Evolutionary conservation across 2,888 invertebrate genomes (phyloP).

Genomic region (Pandemis corylana): DNA sequence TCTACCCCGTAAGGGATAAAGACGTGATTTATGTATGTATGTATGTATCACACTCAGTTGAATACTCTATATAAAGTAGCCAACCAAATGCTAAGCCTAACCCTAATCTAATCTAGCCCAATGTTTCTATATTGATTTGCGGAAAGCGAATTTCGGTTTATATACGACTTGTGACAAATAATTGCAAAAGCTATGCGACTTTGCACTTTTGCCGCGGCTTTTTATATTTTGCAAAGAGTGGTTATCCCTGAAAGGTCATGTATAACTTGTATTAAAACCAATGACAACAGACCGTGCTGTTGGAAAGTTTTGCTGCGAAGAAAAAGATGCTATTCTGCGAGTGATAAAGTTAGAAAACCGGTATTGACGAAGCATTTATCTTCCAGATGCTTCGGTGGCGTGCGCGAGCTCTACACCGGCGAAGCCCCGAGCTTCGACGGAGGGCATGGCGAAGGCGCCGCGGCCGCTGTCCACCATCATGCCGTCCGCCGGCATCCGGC

Average conservation of each 20-base stretch:
- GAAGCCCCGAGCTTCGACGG: conserved; percentile 74
- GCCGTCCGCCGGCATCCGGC: conserved; percentile 87
- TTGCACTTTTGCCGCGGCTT: too few relatives aligned
- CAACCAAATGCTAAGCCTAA: too few relatives aligned
- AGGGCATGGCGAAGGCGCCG: conserved; percentile 73
- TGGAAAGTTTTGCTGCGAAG: too few relatives aligned
- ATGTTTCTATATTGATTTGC: not conserved
- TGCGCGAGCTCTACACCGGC: conserved; percentile 67
- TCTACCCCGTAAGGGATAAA: too few relatives aligned
- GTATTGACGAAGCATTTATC: not conserved
- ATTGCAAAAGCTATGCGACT: not conserved
- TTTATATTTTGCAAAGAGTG: too few relatives aligned
- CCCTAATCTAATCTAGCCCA: too few relatives aligned
- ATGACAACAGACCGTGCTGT: too few relatives aligned
- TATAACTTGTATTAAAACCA: not conserved
- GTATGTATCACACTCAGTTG: too few relatives aligned
- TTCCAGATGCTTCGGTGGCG: conserved; percentile 68
- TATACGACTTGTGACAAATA: not conserved
- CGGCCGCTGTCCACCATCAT: conserved; percentile 85
- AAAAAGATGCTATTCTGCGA: too few relatives aligned
- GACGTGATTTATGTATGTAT: too few relatives aligned
- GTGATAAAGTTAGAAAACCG: not conserved
- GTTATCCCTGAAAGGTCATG: too few relatives aligned
- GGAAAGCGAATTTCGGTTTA: not conserved
- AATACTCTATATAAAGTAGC: too few relatives aligned